These are phyloP conservation scores for Laticauda laticaudata DNA, from an alignment of 2,113 vertebrate genomes.

Conservation along the genomic window DNA sequence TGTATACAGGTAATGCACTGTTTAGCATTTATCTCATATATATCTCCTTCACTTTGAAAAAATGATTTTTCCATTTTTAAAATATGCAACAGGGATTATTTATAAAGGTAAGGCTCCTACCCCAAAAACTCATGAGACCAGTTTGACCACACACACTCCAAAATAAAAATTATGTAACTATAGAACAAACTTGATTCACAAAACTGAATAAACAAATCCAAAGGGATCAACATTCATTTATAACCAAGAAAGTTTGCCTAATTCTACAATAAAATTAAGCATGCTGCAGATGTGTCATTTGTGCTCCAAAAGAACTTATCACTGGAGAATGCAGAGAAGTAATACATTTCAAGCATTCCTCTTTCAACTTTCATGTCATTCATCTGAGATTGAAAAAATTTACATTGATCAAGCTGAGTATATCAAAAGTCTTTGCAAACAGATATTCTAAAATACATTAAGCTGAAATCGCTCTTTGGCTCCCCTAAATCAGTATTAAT, in stretches of 20 bases:
- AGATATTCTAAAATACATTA: slow-evolving; percentile 79
- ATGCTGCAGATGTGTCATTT: slow-evolving; percentile 71
- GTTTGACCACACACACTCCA: slow-evolving; percentile 32
- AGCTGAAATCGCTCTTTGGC: slow-evolving; percentile 80
- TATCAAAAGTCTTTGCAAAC: slow-evolving; percentile 69
- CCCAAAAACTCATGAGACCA: slow-evolving; percentile 57
- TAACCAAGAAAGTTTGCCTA: slow-evolving; percentile 43
- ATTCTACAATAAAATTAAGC: slow-evolving; percentile 60
- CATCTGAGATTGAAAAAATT: slow-evolving; percentile 70
- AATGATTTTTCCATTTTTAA: slow-evolving; percentile 54
- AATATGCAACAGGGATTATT: slow-evolving; percentile 65
- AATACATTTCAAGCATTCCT: slow-evolving; percentile 57
- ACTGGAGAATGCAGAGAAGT: slow-evolving; percentile 36
- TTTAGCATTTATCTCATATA: slow-evolving; percentile 69
- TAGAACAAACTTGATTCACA: slow-evolving; percentile 55
- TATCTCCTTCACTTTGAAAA: slow-evolving; percentile 60
- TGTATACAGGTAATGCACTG: slow-evolving; percentile 79
- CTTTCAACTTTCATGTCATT: slow-evolving; percentile 65
- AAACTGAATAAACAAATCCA: slow-evolving; percentile 52
- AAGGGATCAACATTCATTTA: slow-evolving; percentile 51
- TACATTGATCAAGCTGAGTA: slow-evolving; percentile 72
- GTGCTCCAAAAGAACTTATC: slow-evolving; percentile 50
- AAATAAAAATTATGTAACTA: slow-evolving; percentile 10
- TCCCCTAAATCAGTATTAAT: slow-evolving; percentile 73
- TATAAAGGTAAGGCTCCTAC: slow-evolving; percentile 74